Evolutionary conservation across 2,888 invertebrate genomes (phyloP).

Genomic region (Allygus modestus): DNA sequence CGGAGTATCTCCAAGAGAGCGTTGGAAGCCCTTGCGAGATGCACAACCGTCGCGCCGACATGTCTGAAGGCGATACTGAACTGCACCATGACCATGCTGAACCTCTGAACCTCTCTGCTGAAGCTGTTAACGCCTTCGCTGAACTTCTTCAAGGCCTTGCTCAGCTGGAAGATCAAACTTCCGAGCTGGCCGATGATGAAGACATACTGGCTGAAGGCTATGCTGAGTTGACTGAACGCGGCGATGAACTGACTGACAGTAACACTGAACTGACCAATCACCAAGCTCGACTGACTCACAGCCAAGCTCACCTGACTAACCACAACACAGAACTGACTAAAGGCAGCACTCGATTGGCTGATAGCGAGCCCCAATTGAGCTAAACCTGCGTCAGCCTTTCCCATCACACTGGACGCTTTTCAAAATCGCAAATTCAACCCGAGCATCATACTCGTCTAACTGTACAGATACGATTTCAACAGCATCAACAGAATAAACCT

Average conservation of each 20-base stretch:
- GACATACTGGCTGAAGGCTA: constrained; percentile 50
- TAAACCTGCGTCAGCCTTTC: background rate
- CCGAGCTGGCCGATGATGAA: constrained; percentile 46
- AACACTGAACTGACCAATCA: constrained; percentile 50
- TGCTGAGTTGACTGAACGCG: constrained; percentile 54
- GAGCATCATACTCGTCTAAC: background rate
- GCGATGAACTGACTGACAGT: constrained; percentile 55
- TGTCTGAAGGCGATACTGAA: constrained; percentile 56
- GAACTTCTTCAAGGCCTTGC: constrained; percentile 25
- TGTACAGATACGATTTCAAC: constrained; percentile 50
- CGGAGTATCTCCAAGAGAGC: background rate
- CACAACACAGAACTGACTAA: constrained; percentile 53
- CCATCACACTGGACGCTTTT: constrained; percentile 31
- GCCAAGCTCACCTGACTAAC: constrained; percentile 56
- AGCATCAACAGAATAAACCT: constrained; percentile 54
- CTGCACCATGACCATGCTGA: constrained; percentile 51
- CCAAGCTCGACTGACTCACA: constrained; percentile 51
- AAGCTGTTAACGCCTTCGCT: constrained; percentile 41
- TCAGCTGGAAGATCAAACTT: constrained; percentile 39
- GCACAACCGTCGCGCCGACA: constrained; percentile 15
- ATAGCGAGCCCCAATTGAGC: constrained; percentile 22
- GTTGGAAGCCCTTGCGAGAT: background rate
- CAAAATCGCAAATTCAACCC: background rate
- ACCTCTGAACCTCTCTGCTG: constrained; percentile 41
- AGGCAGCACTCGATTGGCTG: constrained; percentile 46